Base-by-base conservation (phyloP, 2,113 vertebrate species). In the Cephalopterus ornatus region DNA sequence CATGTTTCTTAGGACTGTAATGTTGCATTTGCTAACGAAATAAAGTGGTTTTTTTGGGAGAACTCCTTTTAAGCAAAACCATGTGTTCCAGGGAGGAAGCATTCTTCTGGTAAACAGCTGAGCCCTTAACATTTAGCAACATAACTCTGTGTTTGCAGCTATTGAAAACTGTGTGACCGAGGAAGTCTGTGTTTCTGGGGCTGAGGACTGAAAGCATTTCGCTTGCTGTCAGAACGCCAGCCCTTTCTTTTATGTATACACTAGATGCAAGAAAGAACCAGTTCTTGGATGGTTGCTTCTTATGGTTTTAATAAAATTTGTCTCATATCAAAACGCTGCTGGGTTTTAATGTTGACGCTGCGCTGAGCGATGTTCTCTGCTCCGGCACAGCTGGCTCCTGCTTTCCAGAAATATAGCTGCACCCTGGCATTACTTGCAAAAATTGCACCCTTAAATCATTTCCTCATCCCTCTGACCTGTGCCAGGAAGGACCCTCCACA, bases 21-120 rank as follows among this genome's bases (percentile, higher is more conserved):
- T 8, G 65, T 85, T 93, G 89, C 87, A 35, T 91, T 91, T 8
- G 6, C 73, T 93, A 97, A 97, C 89, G 90, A 97, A 96, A 95
- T 89, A 58, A 95, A 96, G 83, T 65, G 70, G 37, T 28, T 1
- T 49, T 72, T 96, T 91, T 81, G 62, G 4, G 81, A 95, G 89
- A 86, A 97, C 88, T 92, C 88, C 63, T 96, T 95, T 94, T 96
- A 97, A 97, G 95, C 91, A 93, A 96, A 97, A 96, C 80, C 95
- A 97, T 97, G 92, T 96, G 96, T 96, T 93, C 62, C 70, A 53
- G 79, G 77, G 93, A 95, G 91, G 92, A 95, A 94, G 92, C 75
- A 96, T 96, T 97, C 87, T 96, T 96, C 86, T 97, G 96, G 96
- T 96, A 94, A 95, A 95, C 95, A 96, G 94, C 94, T 95, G 93